Conservation (phyloP, 2,797 vertebrate genomes). For the Etheostoma nigrum region DNA sequence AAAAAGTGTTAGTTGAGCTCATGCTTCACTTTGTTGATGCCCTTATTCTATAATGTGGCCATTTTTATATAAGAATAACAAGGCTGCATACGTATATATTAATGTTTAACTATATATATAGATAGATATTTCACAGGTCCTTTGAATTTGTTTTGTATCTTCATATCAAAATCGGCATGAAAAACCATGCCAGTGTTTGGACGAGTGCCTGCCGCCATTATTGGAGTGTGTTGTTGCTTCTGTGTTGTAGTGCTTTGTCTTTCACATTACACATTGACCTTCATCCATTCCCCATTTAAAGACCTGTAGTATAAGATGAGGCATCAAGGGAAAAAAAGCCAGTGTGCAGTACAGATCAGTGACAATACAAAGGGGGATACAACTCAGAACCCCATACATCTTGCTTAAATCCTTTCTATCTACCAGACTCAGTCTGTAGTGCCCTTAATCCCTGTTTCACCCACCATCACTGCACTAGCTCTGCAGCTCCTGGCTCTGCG, state of each 20-base stretch:
- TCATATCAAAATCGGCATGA: too few relatives aligned
- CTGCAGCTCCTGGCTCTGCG: slow-evolving; percentile 19
- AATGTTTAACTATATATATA: too few relatives aligned
- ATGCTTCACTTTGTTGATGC: too few relatives aligned
- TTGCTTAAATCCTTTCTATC: slow-evolving; percentile 73
- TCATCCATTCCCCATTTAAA: slow-evolving; percentile 42
- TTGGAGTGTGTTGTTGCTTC: too few relatives aligned
- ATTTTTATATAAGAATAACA: too few relatives aligned
- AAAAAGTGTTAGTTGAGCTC: too few relatives aligned
- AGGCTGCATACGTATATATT: too few relatives aligned
- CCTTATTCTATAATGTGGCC: too few relatives aligned
- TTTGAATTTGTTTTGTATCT: too few relatives aligned
- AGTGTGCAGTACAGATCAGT: slow-evolving; percentile 58
- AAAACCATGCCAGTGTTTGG: background rate
- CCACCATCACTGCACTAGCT: slow-evolving; percentile 28
- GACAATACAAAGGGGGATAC: slow-evolving; percentile 64
- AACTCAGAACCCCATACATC: slow-evolving; percentile 67
- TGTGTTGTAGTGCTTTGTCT: background rate
- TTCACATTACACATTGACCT: background rate
- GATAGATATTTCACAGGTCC: too few relatives aligned
- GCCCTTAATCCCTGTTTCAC: slow-evolving; percentile 50
- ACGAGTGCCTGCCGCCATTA: background rate
- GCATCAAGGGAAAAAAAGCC: slow-evolving; percentile 33
- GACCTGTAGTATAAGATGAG: slow-evolving; percentile 31
- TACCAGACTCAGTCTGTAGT: slow-evolving; percentile 42